Evolutionary conservation across 2,113 vertebrate genomes (phyloP).

Genomic region (Meles meles): DNA sequence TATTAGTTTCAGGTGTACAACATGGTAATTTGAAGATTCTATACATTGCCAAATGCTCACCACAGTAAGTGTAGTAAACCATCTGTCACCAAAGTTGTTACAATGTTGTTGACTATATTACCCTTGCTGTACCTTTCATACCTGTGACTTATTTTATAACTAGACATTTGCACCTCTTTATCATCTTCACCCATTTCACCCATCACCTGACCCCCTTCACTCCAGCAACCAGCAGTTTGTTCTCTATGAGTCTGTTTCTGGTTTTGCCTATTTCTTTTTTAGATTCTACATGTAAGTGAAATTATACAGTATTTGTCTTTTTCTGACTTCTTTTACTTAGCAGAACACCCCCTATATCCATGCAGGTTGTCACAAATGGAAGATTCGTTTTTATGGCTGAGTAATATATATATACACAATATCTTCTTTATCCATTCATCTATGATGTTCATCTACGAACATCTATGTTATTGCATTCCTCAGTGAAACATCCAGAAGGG

Average conservation of each 20-base stretch:
- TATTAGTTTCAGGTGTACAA: not conserved
- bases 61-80: not conserved
- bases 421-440: not conserved
- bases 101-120: not conserved
- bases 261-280: not conserved
- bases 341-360: not conserved
- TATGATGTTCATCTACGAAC: not conserved
- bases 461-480: not conserved
- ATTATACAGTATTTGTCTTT: not conserved
- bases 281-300: not conserved
- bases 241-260: not conserved
- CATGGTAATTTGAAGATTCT: not conserved
- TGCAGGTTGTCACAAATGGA: not conserved
- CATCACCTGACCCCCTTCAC: not conserved
- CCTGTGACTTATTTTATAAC: not conserved
- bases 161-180: not conserved
- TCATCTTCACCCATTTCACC: not conserved
- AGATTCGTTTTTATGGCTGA: not conserved
- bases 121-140: not conserved
- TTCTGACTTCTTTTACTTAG: not conserved
- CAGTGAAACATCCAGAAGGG: not conserved
- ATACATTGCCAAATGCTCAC: not conserved
- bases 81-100: not conserved
- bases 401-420: not conserved
- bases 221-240: not conserved